Evolutionary conservation across 2,797 vertebrate species (phyloP), one percentile per base, ranked within the genome.

Genomic region (Chelidonichthys spinosus): DNA sequence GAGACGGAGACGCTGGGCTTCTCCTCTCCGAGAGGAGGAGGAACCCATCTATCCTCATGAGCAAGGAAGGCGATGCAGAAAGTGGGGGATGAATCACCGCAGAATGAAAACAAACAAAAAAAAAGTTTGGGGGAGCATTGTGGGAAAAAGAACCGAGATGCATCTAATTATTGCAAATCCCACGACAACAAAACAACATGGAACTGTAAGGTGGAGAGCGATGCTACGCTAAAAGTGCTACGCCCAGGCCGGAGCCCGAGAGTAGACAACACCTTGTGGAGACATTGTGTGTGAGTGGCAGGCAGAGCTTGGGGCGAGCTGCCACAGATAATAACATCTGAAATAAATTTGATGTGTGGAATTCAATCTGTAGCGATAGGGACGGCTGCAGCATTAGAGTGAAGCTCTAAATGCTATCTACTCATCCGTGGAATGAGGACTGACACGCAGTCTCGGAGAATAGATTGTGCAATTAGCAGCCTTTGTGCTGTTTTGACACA

Each of bases 311-410:
- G 25, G 25, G 91, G 93, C 89, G 84, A 89, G 86, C 91, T 90
- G 92, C 92, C 93, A 92, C 90, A 86, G 91, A 93, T 93, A 93
- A 94, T 93, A 92, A 91, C 91, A 93, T 93, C 91, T 93, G 90
- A 94, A 93, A 94, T 90, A 93, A 90, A 93, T 93, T 88, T 94
- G 89, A 94, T 92, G 92, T 92, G 92, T 91, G 93, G 91, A 94
- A 94, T 94, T 93, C 90, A 93, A 93, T 92, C 91, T 91, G 89
- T 90, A 90, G 90, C 74, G 89, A 91, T 93, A 79, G 90, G 89
- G 90, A 91, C 82, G 85, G 87, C 90, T 81, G 83, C 85, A 84
- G 88, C 90, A 90, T 93, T 86, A 90, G 85, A 91, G 90, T 82
- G 90, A 91, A 89, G 87, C 91, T 91, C 91, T 93, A 92, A 94